Evolutionary conservation across 1,140 invertebrate species (phyloP).

Genomic region (Drosophila guanche): DNA sequence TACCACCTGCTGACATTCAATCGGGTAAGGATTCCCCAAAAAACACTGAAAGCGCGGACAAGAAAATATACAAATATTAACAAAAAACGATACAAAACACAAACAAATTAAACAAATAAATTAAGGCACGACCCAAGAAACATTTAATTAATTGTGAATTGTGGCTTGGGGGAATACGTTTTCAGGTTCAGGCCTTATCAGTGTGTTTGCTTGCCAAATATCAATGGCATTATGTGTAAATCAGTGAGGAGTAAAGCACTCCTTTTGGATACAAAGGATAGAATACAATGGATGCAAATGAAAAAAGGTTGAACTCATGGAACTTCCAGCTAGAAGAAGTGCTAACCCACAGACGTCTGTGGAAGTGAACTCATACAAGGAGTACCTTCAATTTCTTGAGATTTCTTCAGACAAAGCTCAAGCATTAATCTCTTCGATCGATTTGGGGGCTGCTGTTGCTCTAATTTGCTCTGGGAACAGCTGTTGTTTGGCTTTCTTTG

Average conservation of each 20-base stretch:
- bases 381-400: not conserved
- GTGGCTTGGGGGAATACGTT: too few relatives aligned
- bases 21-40: slow-evolving; percentile 19
- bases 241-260: too few relatives aligned
- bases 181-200: too few relatives aligned
- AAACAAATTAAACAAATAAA: too few relatives aligned
- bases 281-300: too few relatives aligned
- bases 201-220: too few relatives aligned
- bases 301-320: too few relatives aligned
- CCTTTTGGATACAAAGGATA: not conserved
- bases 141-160: not conserved
- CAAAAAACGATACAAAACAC: not conserved
- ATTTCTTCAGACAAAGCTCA: slow-evolving; percentile 23
- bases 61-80: not conserved
- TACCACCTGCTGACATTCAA: slow-evolving; percentile 11
- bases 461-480: slow-evolving; percentile 35
- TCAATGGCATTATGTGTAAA: too few relatives aligned
- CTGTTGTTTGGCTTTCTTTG: slow-evolving; percentile 43
- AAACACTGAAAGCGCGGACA: not conserved
- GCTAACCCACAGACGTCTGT: too few relatives aligned
- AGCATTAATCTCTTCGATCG: slow-evolving; percentile 36
- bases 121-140: too few relatives aligned
- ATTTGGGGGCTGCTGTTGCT: slow-evolving; percentile 16
- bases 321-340: too few relatives aligned
- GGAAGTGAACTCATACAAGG: too few relatives aligned